A percentile compares a stretch with the other conserved stretches of the same genome.
phyloP scores from a whole-genome alignment of 2,888 invertebrate species.

The Mythimna albipuncta region DNA sequence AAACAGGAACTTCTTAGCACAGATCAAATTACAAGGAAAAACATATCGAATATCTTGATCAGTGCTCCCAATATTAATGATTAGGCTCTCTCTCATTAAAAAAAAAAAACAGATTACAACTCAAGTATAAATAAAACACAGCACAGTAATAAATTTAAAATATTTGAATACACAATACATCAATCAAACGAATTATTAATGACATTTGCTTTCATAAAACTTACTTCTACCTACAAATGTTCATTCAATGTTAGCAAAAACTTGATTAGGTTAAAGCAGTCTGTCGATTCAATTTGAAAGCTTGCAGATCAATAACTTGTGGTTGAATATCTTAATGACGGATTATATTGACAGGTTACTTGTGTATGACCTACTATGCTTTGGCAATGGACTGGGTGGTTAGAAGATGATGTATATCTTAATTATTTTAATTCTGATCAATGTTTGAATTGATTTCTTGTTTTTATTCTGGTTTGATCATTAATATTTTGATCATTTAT shows the following conservation, averaged over 20 bases:
- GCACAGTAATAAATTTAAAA: constrained; percentile 14
- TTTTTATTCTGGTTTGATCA: not conserved
- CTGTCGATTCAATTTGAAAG: constrained; percentile 58
- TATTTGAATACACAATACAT: constrained; percentile 22
- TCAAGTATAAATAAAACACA: constrained; percentile 29
- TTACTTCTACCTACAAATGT: constrained; percentile 46
- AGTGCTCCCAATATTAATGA: not conserved
- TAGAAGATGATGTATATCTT: constrained; percentile 10
- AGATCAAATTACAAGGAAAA: not conserved
- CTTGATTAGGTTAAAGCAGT: constrained; percentile 45
- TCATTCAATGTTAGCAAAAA: constrained; percentile 52
- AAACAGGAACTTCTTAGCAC: not conserved
- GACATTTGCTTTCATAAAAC: constrained; percentile 58
- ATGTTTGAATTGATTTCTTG: not conserved
- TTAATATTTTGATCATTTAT: not conserved
- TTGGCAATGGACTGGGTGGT: constrained; percentile 6
- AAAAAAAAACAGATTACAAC: constrained; percentile 7
- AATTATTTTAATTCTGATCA: not conserved
- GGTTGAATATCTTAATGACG: constrained; percentile 50
- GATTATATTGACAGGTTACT: constrained; percentile 41
- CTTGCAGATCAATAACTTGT: constrained; percentile 42
- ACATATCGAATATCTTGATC: not conserved
- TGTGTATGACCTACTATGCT: constrained; percentile 40
- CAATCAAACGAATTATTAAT: constrained; percentile 48
- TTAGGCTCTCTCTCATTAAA: not conserved